phyloP scores from a whole-genome alignment of 2,797 vertebrate species.

The Gephyroberyx darwinii region DNA sequence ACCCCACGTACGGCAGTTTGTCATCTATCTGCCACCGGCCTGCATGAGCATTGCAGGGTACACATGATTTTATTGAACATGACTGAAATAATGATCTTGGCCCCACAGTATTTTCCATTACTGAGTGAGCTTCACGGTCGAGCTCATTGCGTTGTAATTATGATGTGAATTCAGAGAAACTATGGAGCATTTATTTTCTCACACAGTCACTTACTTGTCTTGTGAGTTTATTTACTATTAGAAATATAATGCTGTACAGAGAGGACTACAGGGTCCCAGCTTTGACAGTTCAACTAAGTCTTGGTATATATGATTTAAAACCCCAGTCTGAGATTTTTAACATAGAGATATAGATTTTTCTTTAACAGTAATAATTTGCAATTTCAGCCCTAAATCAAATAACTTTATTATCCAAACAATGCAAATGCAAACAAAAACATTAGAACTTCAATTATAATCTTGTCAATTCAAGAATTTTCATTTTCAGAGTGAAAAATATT shows the following conservation, averaged over 20 bases:
- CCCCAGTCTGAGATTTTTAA: too few relatives aligned
- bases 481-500: conserved; percentile 10
- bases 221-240: conserved; percentile 27
- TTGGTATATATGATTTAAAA: not conserved
- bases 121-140: conserved; percentile 35
- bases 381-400: too few relatives aligned
- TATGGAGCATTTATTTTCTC: not conserved
- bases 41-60: conserved; percentile 37
- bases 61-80: conserved; percentile 41
- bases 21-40: conserved; percentile 39
- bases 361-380: too few relatives aligned
- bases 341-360: too few relatives aligned
- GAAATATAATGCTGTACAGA: conserved; percentile 31
- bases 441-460: not conserved
- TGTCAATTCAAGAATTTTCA: not conserved
- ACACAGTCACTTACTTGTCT: conserved; percentile 32
- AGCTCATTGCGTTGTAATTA: conserved; percentile 42
- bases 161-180: conserved; percentile 42
- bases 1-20: conserved; percentile 18
- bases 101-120: conserved; percentile 37
- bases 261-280: conserved; percentile 9
- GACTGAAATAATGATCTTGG: conserved; percentile 36
- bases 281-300: conserved; percentile 24
- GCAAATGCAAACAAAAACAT: not conserved
- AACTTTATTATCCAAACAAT: not conserved